Conservation (phyloP, 2,888 invertebrate species). For the Cephus rjabovi region DNA sequence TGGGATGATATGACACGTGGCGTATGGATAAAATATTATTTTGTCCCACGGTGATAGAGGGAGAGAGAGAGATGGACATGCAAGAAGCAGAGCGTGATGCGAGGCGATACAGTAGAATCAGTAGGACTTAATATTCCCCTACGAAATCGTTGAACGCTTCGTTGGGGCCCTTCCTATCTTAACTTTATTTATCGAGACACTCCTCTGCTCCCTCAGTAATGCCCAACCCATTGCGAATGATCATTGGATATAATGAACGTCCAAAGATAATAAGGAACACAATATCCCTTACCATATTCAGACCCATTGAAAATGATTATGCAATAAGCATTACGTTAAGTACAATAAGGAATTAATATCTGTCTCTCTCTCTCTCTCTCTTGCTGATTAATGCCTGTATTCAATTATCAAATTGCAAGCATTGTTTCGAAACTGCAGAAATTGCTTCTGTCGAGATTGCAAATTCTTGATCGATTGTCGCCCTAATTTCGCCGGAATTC, state of each 20-base stretch:
- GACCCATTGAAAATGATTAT: not conserved
- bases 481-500: not conserved
- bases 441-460: not conserved
- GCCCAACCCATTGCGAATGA: not conserved
- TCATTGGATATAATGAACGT: not conserved
- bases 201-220: not conserved
- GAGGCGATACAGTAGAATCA: constrained; percentile 21
- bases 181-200: constrained; percentile 14
- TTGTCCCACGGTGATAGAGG: not conserved
- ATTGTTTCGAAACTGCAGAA: not conserved
- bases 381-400: not conserved
- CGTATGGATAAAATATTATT: not conserved
- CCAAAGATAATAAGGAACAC: not conserved
- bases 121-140: constrained; percentile 16
- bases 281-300: not conserved
- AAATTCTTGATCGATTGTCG: not conserved
- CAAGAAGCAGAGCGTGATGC: constrained; percentile 34
- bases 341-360: not conserved
- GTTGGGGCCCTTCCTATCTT: constrained; percentile 42
- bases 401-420: not conserved
- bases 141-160: constrained; percentile 40
- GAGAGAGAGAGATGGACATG: not conserved
- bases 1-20: not conserved
- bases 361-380: too few species aligned
- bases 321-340: not conserved